A percentile compares a stretch with the other conserved stretches of the same genome.
phyloP scores from a whole-genome alignment of 2,113 vertebrate species.

The Ovis canadensis region DNA sequence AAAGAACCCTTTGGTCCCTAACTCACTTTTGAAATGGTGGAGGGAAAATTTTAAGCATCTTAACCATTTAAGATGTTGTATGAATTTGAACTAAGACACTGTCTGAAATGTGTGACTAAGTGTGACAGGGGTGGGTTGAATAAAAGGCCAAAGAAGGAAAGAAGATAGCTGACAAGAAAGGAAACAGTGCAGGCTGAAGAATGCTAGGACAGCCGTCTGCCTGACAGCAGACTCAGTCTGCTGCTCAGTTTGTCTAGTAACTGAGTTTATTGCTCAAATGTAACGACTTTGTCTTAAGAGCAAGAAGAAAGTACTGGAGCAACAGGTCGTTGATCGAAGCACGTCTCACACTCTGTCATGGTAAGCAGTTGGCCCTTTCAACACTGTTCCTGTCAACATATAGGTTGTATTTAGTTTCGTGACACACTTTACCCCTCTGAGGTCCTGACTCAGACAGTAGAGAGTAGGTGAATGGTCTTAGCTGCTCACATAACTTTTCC shows the following conservation, averaged over 20 bases:
- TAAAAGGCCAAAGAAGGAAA: background rate
- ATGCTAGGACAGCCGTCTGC: too few species aligned
- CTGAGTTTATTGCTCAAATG: background rate
- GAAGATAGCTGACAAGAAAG: background rate
- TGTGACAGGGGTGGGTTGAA: background rate
- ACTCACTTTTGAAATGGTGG: background rate
- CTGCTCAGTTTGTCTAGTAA: background rate
- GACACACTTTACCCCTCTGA: background rate
- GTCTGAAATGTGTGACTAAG: background rate
- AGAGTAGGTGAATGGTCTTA: background rate
- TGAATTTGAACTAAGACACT: background rate
- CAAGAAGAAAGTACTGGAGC: background rate
- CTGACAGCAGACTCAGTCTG: background rate
- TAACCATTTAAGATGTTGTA: background rate
- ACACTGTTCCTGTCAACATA: background rate
- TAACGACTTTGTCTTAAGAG: background rate
- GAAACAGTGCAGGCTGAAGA: accelerated
- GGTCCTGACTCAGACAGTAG: background rate
- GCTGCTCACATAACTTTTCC: background rate
- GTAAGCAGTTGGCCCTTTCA: background rate
- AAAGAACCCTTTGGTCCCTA: background rate
- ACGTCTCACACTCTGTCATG: background rate
- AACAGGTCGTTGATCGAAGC: background rate
- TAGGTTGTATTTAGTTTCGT: background rate
- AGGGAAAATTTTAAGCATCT: background rate